Base-by-base conservation (phyloP, 2,113 vertebrate genomes). In the Brienomyrus brachyistius region DNA sequence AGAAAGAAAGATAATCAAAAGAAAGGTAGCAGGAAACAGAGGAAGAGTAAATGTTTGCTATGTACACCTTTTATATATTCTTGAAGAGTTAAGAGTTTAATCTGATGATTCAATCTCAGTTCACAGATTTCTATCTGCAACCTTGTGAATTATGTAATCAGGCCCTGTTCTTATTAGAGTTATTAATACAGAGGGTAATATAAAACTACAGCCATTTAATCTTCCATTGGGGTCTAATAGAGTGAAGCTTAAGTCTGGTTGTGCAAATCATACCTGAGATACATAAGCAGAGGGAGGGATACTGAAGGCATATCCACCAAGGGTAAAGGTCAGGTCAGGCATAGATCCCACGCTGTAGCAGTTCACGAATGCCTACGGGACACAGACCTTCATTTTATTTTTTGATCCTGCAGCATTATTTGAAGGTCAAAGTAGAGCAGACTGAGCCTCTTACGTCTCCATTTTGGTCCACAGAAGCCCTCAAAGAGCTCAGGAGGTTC, bases 291-390 rank as follows among this genome's bases (percentile, higher is more conserved):
- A 90, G 7, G 91, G 83, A 62, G 93, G 59, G 35, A 95, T 74
- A 27, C 91, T 90, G 91, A 93, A 95, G 43, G 92, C 43, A 45
- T 5, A 2, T 45, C 43, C 92, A 1, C 92, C 93, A 85, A 95
- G 89, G 87, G 83, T 94, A 89, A 96, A 94, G 23, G 93, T 94
- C 89, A 95, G 85, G 0, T 92, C 92, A 31, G 94, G 94, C 93
- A 94, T 92, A 90, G 2, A 94, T 35, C 45, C 21, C 62, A 95
- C 47, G 74, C 31, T 31, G 31, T 31, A 1, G 31, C 95, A 95
- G 92, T 90, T 93, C 74, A 96, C 93, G 45, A 0, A 54, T 35
- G 90, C 52, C 94, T 95, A 87, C 31, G 9, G 13, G n/a, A 87
- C 85, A 87, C 5, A 77, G 15, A 40, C 31, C 70, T 35, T 77